Conservation (phyloP, 2,113 vertebrate species). For the Clarias macrocephalus region DNA sequence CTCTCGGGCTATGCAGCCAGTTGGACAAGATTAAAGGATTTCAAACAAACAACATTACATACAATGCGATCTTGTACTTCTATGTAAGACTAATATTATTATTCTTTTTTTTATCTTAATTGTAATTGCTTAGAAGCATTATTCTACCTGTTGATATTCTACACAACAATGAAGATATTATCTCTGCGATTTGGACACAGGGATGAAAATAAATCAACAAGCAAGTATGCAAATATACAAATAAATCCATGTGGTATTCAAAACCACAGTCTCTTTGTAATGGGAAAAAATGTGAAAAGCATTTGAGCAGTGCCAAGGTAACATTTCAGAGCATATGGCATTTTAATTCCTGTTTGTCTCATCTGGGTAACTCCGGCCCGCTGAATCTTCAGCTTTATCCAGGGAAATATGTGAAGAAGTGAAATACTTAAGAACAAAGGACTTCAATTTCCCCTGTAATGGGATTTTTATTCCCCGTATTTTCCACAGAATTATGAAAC, state of each 20-base stretch:
- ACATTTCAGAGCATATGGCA: slow-evolving; percentile 77
- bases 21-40: background rate
- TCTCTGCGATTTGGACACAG: background rate
- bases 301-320: slow-evolving; percentile 71
- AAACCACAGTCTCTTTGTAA: slow-evolving; percentile 70
- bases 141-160: background rate
- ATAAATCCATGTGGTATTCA: slow-evolving; percentile 51
- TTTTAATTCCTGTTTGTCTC: slow-evolving; percentile 81
- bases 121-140: background rate
- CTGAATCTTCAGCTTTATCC: slow-evolving; percentile 71
- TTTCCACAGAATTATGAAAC: slow-evolving; percentile 59
- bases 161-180: background rate
- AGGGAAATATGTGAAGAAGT: slow-evolving; percentile 76
- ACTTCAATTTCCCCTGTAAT: slow-evolving; percentile 80
- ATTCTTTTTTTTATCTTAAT: background rate
- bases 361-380: slow-evolving; percentile 75
- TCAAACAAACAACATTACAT: background rate
- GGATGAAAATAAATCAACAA: slow-evolving; percentile 63
- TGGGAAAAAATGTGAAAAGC: slow-evolving; percentile 75
- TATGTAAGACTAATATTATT: background rate
- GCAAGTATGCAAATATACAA: slow-evolving; percentile 63
- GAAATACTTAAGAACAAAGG: slow-evolving; percentile 78
- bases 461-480: slow-evolving; percentile 62
- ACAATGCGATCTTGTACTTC: background rate
- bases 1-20: background rate